phyloP scores from a whole-genome alignment of 2,113 vertebrate genomes.

The Gymnogyps californianus region DNA sequence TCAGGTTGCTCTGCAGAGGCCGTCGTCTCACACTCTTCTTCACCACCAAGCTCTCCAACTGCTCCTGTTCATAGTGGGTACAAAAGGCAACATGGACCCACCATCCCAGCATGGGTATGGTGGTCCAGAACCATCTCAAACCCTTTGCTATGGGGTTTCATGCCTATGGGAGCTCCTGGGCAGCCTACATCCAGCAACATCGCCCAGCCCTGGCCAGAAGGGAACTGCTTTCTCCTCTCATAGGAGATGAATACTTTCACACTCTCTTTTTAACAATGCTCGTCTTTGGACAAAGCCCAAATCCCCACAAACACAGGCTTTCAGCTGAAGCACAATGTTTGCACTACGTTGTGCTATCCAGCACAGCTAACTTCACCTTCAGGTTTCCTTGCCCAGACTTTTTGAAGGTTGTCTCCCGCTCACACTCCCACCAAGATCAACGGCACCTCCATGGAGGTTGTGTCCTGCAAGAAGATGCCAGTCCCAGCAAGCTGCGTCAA shows the following conservation, averaged over 20 bases:
- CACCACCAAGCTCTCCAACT: neutral
- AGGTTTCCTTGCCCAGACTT: neutral
- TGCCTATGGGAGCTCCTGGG: neutral
- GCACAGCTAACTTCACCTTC: neutral
- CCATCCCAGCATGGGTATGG: no score
- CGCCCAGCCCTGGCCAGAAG: neutral
- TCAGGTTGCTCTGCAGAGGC: neutral
- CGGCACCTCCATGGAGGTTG: rapidly evolving
- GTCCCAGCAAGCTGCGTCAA: neutral
- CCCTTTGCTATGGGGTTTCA: neutral
- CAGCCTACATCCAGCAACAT: neutral
- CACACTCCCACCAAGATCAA: no score
- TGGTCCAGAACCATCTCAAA: neutral
- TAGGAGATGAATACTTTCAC: neutral
- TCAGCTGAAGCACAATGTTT: neutral
- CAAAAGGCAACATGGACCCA: neutral
- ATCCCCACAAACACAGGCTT: neutral
- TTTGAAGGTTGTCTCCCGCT: neutral
- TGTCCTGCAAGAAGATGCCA: neutral
- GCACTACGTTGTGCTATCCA: neutral
- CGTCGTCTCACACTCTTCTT: neutral
- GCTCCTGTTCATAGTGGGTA: neutral
- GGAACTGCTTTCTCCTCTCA: neutral
- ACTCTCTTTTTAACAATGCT: neutral
- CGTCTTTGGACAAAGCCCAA: neutral